A percentile compares a stretch with the other conserved stretches of the same genome.
Conservation (phyloP, 2,797 vertebrate genomes). For the Balearica regulorum region DNA sequence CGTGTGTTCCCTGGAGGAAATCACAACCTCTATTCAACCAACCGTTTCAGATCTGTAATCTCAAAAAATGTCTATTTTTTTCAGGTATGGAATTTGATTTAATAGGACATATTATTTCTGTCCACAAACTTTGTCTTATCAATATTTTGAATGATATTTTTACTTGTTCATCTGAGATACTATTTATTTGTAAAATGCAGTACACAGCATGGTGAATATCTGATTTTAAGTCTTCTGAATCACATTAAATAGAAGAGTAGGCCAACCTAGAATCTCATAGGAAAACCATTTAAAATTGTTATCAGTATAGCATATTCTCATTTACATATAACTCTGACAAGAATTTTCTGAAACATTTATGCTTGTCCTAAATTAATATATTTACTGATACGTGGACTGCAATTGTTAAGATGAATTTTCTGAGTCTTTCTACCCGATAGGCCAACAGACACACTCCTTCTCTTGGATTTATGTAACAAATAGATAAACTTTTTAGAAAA, state of each 20-base stretch:
- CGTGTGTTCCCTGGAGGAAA: background rate
- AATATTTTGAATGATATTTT: background rate
- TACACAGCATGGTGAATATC: background rate
- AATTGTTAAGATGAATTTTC: constrained; percentile 5
- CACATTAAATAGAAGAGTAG: background rate
- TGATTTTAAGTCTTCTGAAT: background rate
- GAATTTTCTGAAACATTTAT: background rate
- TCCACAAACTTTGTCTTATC: background rate
- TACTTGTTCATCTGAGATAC: background rate
- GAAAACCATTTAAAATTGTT: background rate
- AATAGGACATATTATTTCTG: background rate
- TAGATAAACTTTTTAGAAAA: background rate
- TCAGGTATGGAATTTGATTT: background rate
- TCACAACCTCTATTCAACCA: background rate
- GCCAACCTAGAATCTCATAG: background rate
- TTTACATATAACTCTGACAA: background rate
- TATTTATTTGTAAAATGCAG: background rate
- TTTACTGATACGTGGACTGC: background rate
- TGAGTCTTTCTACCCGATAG: background rate
- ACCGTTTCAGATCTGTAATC: background rate
- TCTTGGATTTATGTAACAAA: background rate
- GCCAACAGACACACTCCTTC: background rate
- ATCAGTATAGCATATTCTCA: background rate
- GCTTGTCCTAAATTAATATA: background rate
- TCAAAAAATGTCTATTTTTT: background rate